A percentile compares a stretch with the other conserved stretches of the same genome.
Evolutionary conservation across 1,140 invertebrate genomes (phyloP).

Genomic region (Ctenoplectra terminalis): DNA sequence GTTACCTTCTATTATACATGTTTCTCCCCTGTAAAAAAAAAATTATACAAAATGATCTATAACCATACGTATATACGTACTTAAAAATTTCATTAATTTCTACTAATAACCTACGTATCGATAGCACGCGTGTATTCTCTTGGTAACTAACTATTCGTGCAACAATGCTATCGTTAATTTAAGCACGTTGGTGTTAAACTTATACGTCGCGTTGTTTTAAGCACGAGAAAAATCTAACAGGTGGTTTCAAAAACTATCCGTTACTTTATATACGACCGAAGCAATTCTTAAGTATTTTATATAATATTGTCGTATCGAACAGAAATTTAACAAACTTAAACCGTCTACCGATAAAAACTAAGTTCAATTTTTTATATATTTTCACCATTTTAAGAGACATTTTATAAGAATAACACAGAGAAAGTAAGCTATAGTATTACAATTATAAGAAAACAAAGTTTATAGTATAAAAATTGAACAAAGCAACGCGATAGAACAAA

Average conservation of each 20-base stretch:
- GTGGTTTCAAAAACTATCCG: constrained; percentile 6
- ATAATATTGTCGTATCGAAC: not conserved
- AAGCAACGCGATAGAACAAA: not conserved
- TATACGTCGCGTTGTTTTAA: not conserved
- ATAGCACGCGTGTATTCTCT: too few species aligned
- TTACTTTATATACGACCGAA: not conserved
- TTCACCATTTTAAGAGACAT: not conserved
- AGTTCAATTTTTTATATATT: not conserved
- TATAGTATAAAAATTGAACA: not conserved
- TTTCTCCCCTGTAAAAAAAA: constrained; percentile 25
- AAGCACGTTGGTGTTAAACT: too few species aligned
- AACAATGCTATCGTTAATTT: too few species aligned
- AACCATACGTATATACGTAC: too few species aligned
- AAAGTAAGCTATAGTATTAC: not conserved
- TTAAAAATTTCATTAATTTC: not conserved
- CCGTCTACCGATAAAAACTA: too few species aligned
- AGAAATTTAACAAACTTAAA: not conserved
- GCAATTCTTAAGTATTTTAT: too few species aligned
- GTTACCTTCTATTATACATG: constrained; percentile 55
- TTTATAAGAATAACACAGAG: not conserved
- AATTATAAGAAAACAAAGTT: not conserved
- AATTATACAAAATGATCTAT: too few species aligned
- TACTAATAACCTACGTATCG: not conserved
- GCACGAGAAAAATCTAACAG: constrained; percentile 35
- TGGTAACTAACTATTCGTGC: too few species aligned